Evolutionary conservation across 2,113 vertebrate genomes (phyloP).

Genomic region (Ammodytes dubius): DNA sequence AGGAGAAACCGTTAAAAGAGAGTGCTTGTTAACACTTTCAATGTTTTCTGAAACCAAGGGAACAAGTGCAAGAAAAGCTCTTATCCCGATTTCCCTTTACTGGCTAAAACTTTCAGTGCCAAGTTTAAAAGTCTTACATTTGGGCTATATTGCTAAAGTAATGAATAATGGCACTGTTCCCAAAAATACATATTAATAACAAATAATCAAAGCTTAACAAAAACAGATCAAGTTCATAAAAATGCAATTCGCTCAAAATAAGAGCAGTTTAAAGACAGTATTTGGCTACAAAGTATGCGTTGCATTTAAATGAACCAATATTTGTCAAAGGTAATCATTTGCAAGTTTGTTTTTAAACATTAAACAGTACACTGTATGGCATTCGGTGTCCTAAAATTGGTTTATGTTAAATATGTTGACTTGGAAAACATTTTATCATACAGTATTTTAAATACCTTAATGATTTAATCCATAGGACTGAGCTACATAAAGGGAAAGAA

Average conservation of each 20-base stretch:
- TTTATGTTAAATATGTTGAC: neutral
- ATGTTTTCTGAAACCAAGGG: constrained; percentile 40
- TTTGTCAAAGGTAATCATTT: neutral
- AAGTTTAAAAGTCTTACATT: neutral
- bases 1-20: constrained; percentile 57
- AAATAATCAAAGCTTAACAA: neutral
- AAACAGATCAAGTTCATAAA: neutral
- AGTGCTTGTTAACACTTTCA: constrained; percentile 27
- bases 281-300: neutral
- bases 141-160: neutral
- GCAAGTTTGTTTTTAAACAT: neutral
- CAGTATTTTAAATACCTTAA: constrained; percentile 20
- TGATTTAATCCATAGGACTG: neutral
- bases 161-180: neutral
- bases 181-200: neutral
- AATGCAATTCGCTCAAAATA: neutral
- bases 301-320: neutral
- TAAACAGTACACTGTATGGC: neutral
- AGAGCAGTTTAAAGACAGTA: neutral
- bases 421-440: neutral
- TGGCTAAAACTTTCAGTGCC: neutral
- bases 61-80: constrained; percentile 16
- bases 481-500: neutral
- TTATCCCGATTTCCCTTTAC: neutral
- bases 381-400: neutral